Percentiles rank a stretch among this genome's conserved stretches.
Conservation (phyloP, 2,888 invertebrate genomes). For the Galerucella calmariensis region DNA sequence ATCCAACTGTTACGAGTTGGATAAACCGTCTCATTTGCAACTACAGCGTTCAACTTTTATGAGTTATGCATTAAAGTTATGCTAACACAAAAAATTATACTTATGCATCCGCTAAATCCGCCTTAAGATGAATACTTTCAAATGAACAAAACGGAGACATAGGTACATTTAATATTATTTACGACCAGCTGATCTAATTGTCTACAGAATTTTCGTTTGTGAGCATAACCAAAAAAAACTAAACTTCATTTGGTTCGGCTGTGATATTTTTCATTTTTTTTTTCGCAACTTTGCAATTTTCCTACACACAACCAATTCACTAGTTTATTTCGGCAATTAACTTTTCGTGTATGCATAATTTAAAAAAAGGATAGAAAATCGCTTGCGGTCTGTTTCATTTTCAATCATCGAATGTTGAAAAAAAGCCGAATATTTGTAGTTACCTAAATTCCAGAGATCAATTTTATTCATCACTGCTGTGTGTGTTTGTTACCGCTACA, state of each 20-base stretch:
- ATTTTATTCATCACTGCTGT: background rate
- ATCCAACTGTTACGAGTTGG: too few relatives aligned
- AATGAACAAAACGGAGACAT: too few relatives aligned
- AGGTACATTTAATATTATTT: too few relatives aligned
- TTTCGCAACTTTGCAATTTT: background rate
- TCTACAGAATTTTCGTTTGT: background rate
- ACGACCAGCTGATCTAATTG: too few relatives aligned
- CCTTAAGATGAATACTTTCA: too few relatives aligned
- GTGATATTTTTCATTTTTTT: background rate
- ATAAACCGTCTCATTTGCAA: too few relatives aligned
- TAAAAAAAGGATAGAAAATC: background rate
- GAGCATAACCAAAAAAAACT: background rate
- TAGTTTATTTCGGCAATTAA: conserved; percentile 12
- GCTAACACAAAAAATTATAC: too few relatives aligned
- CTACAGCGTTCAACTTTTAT: too few relatives aligned
- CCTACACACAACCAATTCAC: conserved; percentile 4
- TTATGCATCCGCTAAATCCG: too few relatives aligned
- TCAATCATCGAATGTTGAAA: background rate
- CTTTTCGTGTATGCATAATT: conserved; percentile 6
- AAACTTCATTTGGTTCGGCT: background rate
- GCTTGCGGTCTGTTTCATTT: background rate
- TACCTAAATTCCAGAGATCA: background rate
- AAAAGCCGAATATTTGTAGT: background rate
- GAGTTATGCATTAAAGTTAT: too few relatives aligned
- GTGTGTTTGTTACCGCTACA: background rate